A percentile compares a stretch with the other conserved stretches of the same genome.
Evolutionary conservation across 2,888 invertebrate genomes (phyloP).

Genomic region (Dolomedes plantarius): DNA sequence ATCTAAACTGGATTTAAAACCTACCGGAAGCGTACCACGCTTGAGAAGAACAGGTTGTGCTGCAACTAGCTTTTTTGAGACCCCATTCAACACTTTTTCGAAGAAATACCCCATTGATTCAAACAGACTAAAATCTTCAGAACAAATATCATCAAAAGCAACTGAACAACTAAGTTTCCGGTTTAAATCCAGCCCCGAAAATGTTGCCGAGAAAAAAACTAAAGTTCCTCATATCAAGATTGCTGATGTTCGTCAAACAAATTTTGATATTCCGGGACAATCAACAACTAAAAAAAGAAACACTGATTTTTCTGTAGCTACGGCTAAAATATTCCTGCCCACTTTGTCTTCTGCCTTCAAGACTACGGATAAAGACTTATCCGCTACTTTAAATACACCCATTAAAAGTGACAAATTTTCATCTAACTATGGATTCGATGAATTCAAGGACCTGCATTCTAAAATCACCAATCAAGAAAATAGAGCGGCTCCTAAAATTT

Average conservation of each 20-base stretch:
- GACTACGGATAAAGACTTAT: not conserved
- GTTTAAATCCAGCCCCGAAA: conserved; percentile 11
- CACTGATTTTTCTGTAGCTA: conserved; percentile 22
- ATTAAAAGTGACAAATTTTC: not conserved
- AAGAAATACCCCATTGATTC: not conserved
- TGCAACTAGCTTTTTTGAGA: conserved; percentile 47
- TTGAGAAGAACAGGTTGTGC: conserved; percentile 40
- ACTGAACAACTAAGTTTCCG: not conserved
- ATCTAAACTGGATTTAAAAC: not conserved
- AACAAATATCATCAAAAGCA: not conserved
- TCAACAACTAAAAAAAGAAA: not conserved
- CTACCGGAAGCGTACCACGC: conserved; percentile 9
- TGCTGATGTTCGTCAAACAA: conserved; percentile 32
- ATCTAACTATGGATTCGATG: conserved; percentile 49
- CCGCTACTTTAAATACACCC: not conserved
- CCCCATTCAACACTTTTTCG: conserved; percentile 19
- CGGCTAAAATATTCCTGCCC: conserved; percentile 21
- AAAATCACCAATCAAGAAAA: conserved; percentile 20
- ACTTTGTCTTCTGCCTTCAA: conserved; percentile 26
- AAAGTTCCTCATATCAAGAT: conserved; percentile 19
- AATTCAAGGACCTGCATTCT: conserved; percentile 50
- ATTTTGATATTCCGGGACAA: conserved; percentile 26
- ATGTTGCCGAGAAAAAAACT: not conserved
- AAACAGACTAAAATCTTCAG: conserved; percentile 10
- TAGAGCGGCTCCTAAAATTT: not conserved